phyloP scores from a whole-genome alignment of 2,888 invertebrate genomes.

The Drosophila prostipennis region DNA sequence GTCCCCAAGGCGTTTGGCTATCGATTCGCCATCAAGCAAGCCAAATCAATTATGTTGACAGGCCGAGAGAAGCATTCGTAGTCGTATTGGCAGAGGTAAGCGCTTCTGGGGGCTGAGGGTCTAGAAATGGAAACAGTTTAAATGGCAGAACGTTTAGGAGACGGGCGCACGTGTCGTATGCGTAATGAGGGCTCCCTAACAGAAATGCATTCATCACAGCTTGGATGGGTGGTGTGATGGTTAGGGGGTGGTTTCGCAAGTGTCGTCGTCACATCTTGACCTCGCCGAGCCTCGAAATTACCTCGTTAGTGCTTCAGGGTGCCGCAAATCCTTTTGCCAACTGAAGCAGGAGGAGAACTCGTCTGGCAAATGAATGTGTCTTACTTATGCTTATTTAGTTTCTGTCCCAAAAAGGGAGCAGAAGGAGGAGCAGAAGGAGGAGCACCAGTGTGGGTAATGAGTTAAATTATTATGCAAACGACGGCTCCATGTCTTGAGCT shows the following conservation, averaged over 20 bases:
- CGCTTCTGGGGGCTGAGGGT: conserved; percentile 29
- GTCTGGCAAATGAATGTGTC: conserved; percentile 59
- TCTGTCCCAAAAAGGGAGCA: conserved; percentile 7
- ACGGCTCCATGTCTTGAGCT: conserved; percentile 52
- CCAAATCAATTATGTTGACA: conserved; percentile 40
- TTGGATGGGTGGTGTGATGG: conserved; percentile 11
- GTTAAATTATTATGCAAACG: conserved; percentile 78
- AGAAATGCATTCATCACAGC: conserved; percentile 19
- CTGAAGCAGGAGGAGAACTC: conserved; percentile 14
- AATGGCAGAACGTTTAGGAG: conserved; percentile 44
- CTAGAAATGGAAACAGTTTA: conserved; percentile 2
- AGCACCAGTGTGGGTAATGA: conserved; percentile 52
- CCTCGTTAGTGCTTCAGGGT: conserved; percentile 54
- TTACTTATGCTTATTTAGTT: conserved; percentile 71
- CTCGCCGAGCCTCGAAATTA: conserved; percentile 64
- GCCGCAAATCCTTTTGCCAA: conserved; percentile 62
- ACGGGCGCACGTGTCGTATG: conserved; percentile 41
- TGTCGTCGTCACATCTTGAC: conserved; percentile 64
- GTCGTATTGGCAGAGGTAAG: conserved; percentile 21
- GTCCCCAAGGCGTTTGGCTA: conserved; percentile 2
- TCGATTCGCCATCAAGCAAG: conserved; percentile 22
- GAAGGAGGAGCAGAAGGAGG: background rate
- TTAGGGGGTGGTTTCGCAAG: conserved; percentile 4
- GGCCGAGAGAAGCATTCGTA: background rate
- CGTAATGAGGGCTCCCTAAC: conserved; percentile 35